Conservation (phyloP, 2,797 vertebrate species). For the Sebastes ruberrimus region DNA sequence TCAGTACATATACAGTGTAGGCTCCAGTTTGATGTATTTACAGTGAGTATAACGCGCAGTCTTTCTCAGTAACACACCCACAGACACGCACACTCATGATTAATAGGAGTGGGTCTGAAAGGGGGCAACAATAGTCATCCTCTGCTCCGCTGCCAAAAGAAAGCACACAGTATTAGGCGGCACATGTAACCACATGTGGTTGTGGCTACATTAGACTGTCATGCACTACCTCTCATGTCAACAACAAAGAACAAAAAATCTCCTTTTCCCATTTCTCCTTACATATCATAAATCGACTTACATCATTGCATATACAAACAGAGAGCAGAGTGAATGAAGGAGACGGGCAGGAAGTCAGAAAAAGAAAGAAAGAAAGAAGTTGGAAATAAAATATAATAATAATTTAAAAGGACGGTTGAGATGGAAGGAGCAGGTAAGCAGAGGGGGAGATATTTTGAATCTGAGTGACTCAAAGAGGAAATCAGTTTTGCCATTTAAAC, state of each 20-base stretch:
- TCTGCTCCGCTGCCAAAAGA: constrained; percentile 55
- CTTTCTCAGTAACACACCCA: constrained; percentile 39
- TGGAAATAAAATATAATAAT: background rate
- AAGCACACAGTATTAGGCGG: constrained; percentile 50
- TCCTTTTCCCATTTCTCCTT: constrained; percentile 1
- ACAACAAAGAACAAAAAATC: constrained; percentile 31
- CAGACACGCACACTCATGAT: constrained; percentile 48
- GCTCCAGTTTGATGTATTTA: constrained; percentile 37
- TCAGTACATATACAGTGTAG: constrained; percentile 26
- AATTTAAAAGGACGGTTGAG: background rate
- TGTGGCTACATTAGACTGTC: constrained; percentile 48
- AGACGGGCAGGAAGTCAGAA: background rate
- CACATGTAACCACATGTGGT: constrained; percentile 53
- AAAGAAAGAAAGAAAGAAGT: background rate
- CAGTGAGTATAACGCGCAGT: constrained; percentile 26
- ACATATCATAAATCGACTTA: constrained; percentile 23
- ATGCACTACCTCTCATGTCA: constrained; percentile 49
- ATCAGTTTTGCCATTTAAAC: constrained; percentile 47
- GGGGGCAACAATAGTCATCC: constrained; percentile 64
- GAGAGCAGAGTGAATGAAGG: background rate
- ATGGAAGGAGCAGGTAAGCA: constrained; percentile 1
- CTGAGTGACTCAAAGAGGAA: constrained; percentile 42
- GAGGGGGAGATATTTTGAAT: constrained; percentile 19
- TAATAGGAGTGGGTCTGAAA: constrained; percentile 59
- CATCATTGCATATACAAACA: constrained; percentile 28